Evolutionary conservation across 2,113 vertebrate genomes (phyloP).

Genomic region (Ctenodactylus gundi): DNA sequence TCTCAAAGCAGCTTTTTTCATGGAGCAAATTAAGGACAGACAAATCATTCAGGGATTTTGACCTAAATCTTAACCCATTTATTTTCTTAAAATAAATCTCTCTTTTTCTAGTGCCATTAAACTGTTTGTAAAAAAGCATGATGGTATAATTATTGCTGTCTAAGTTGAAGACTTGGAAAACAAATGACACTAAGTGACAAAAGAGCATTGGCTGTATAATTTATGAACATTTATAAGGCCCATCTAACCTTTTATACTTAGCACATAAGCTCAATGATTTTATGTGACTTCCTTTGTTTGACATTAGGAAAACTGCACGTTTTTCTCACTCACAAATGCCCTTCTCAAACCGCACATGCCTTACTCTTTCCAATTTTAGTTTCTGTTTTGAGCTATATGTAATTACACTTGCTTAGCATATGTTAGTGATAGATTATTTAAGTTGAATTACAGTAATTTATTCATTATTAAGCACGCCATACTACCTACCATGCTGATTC

Average conservation of each 20-base stretch:
- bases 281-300: neutral
- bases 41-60: constrained; percentile 76
- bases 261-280: neutral
- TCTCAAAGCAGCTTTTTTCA: constrained; percentile 66
- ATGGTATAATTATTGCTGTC: constrained; percentile 42
- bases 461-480: too few species aligned
- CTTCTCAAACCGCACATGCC: neutral
- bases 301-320: neutral
- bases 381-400: neutral
- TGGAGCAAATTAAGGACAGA: constrained; percentile 78
- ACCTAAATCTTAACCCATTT: constrained; percentile 75
- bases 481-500: neutral
- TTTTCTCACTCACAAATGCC: neutral
- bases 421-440: neutral
- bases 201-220: neutral
- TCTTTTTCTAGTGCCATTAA: constrained; percentile 45
- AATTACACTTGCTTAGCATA: neutral
- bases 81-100: constrained; percentile 73
- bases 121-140: constrained; percentile 57
- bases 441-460: neutral
- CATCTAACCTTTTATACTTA: neutral
- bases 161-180: constrained; percentile 29
- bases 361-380: constrained; percentile 24
- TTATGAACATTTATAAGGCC: constrained; percentile 15
- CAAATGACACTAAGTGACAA: constrained; percentile 5